Evolutionary conservation across 2,888 invertebrate species (phyloP).

Genomic region (Drosophila birchii): DNA sequence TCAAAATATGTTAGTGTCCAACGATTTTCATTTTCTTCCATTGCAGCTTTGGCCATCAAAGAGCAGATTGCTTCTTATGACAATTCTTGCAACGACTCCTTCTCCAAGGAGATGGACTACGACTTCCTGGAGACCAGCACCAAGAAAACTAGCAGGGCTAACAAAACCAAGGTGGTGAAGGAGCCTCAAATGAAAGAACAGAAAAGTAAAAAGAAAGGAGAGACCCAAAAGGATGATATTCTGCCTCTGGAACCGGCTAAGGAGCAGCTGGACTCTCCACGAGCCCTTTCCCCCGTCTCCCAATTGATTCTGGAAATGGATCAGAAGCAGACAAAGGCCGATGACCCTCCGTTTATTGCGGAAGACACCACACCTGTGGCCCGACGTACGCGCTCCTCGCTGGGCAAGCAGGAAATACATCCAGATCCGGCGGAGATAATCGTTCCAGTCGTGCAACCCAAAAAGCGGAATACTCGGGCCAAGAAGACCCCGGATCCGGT

Average conservation of each 20-base stretch:
- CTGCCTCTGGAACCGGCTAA: neutral
- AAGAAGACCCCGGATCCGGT: too few species aligned
- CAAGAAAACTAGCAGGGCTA: conserved; percentile 25
- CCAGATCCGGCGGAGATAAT: too few species aligned
- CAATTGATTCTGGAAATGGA: conserved; percentile 58
- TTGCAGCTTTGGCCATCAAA: conserved; percentile 34
- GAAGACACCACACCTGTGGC: conserved; percentile 43
- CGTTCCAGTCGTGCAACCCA: neutral
- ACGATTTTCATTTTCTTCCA: too few species aligned
- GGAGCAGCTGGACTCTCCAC: neutral
- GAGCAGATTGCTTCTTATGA: neutral
- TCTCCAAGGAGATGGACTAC: conserved; percentile 46
- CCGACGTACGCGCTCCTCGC: conserved; percentile 59
- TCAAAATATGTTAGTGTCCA: neutral
- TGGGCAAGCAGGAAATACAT: conserved; percentile 1
- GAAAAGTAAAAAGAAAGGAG: neutral
- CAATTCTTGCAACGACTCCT: conserved; percentile 20
- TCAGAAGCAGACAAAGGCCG: neutral
- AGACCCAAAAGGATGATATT: neutral
- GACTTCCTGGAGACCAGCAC: conserved; percentile 45
- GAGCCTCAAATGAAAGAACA: neutral
- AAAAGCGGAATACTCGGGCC: neutral
- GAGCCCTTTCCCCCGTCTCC: conserved; percentile 57
- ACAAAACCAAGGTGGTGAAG: conserved; percentile 18
- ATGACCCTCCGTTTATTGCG: neutral